Percentiles rank a stretch among this genome's conserved stretches.
phyloP scores from a whole-genome alignment of 2,113 vertebrate species.

The Peromyscus leucopus region DNA sequence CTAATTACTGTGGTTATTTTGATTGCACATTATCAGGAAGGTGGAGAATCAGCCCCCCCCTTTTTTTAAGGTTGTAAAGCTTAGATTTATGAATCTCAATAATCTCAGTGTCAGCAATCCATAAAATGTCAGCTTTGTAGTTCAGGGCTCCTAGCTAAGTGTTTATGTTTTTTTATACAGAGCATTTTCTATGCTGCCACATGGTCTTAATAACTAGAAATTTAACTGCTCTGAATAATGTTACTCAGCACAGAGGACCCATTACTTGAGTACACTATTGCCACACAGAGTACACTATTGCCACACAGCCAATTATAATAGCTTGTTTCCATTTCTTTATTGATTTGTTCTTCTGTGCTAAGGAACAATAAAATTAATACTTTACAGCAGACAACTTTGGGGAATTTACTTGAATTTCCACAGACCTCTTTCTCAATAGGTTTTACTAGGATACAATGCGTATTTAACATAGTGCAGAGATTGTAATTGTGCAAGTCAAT shows the following conservation, averaged over 20 bases:
- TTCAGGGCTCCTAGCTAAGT: not conserved
- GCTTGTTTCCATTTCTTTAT: conserved; percentile 2
- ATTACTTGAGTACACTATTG: not conserved
- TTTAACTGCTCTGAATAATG: not conserved
- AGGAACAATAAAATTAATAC: conserved; percentile 44
- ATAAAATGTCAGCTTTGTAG: conserved; percentile 15
- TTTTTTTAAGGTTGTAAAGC: not conserved
- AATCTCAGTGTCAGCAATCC: conserved; percentile 45
- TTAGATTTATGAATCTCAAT: conserved; percentile 47
- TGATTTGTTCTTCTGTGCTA: conserved; percentile 43
- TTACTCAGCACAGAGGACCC: not conserved
- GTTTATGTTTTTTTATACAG: not conserved
- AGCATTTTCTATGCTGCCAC: conserved; percentile 1
- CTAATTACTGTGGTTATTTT: conserved; percentile 29
- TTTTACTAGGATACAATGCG: not conserved
- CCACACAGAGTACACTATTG: not conserved
- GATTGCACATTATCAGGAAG: conserved; percentile 3
- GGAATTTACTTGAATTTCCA: conserved; percentile 3
- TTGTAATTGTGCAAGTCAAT: conserved; percentile 32
- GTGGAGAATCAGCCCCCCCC: not conserved
- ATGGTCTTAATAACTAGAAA: conserved; percentile 33
- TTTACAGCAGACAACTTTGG: conserved; percentile 48
- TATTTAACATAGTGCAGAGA: not conserved
- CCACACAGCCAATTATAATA: not conserved
- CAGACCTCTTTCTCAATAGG: not conserved